Evolutionary conservation across 1,140 invertebrate species (phyloP), one percentile per base, ranked within the genome.

Genomic region (Trachymyrmex cornetzi): DNA sequence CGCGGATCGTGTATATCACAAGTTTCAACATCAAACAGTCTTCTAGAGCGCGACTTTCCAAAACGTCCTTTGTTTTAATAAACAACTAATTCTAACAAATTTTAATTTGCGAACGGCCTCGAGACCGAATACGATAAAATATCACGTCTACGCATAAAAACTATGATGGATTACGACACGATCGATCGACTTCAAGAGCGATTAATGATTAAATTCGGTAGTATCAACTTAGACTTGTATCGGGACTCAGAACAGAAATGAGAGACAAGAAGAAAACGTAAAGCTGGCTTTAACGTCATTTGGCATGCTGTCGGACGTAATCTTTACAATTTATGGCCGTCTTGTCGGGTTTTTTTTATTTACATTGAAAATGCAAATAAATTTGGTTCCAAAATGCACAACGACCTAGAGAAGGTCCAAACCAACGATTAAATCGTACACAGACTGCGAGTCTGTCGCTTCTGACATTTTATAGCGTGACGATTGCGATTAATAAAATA

Each of bases 341-440:
- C 22, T 24, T 53, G 55, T n/a, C 69, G 57, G 38, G 38, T n/a
- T 30, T 19, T 75, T 24, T 86, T 86, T 87, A 88, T 90, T 91
- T 88, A 89, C 50, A 72, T 89, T 74, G 81, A 87, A 90, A 89
- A 93, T 93, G 91, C 89, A 91, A 93, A 93, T 93, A 30, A 57
- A 57, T 34, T 16, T n/a, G 19, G 0, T 67, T 22, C 4, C 9
- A 66, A 66, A 53, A 30, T 12, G 38, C 53, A 38, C 81, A 85
- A n/a, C 75, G 87, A 91, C 90, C 91, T 91, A 91, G 87, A 92
- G 89, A 92, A 93, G 90, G 88, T 91, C 64, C 34, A n/a, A 63
- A 53, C n/a, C 16, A 4, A 72, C 44, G 61, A 53, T 63, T 71
- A 53, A 38, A 14, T 14, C 9, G 50, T 24, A n/a, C n/a, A 53